Evolutionary conservation across 2,888 invertebrate species (phyloP).

Genomic region (Meta bourneti): DNA sequence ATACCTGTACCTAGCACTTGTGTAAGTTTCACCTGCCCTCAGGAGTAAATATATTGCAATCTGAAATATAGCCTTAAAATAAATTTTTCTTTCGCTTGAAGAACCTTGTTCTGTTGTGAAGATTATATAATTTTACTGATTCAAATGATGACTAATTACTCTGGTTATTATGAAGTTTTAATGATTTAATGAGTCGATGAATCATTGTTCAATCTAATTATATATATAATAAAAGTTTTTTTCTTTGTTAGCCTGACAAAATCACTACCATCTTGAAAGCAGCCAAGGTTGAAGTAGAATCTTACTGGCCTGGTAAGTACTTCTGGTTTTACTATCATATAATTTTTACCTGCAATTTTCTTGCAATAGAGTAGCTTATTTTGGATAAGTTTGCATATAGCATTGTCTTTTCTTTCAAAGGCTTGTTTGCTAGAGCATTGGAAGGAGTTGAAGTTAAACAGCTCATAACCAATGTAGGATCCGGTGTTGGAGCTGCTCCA

Average conservation of each 20-base stretch:
- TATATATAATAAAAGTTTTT: not conserved
- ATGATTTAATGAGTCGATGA: conserved; percentile 9
- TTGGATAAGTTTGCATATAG: no score
- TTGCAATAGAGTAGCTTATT: no score
- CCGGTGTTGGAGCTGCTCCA: conserved; percentile 92
- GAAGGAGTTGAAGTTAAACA: conserved; percentile 96
- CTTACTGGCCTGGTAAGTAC: conserved; percentile 97
- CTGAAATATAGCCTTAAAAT: no score
- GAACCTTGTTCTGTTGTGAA: no score
- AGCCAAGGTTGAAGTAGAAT: conserved; percentile 96
- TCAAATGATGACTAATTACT: no score
- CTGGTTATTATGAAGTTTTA: not conserved
- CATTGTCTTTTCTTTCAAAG: conserved; percentile 77
- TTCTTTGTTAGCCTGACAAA: conserved; percentile 90
- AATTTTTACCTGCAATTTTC: not conserved
- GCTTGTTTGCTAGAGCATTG: conserved; percentile 95
- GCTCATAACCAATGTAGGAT: conserved; percentile 94
- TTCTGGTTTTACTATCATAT: not conserved
- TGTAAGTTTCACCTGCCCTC: no score
- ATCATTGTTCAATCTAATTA: no score
- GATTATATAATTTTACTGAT: no score
- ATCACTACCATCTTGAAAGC: conserved; percentile 98
- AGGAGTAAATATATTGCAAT: no score
- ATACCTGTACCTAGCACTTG: no score
- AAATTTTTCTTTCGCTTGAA: no score